Conservation (phyloP, 2,113 vertebrate genomes). For the Periophthalmus modestus region DNA sequence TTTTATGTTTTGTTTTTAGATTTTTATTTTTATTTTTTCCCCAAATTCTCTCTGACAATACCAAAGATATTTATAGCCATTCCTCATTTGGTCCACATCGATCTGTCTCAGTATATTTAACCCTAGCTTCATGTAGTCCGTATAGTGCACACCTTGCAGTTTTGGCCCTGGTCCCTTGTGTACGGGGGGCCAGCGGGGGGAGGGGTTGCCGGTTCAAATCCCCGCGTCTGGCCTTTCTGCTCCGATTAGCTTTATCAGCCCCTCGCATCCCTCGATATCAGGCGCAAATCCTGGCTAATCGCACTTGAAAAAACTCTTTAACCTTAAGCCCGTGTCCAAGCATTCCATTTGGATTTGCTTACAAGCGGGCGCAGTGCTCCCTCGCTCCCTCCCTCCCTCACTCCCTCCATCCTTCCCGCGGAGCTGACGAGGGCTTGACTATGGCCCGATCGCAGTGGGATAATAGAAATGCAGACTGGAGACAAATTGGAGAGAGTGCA, state of each 20-base stretch:
- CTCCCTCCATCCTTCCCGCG: not conserved
- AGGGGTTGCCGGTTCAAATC: conserved; percentile 48
- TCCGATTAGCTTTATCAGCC: conserved; percentile 74
- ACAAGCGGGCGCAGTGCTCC: conserved; percentile 35
- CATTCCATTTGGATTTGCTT: conserved; percentile 43
- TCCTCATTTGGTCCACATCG: not conserved
- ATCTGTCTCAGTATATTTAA: not conserved
- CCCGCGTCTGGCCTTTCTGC: conserved; percentile 52
- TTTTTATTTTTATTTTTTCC: too few species aligned
- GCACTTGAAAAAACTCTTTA: conserved; percentile 51
- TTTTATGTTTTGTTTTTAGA: too few species aligned
- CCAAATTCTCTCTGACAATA: too few species aligned
- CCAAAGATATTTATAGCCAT: too few species aligned
- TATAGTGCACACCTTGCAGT: conserved; percentile 17
- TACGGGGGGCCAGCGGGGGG: conserved; percentile 6
- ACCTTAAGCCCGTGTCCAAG: conserved; percentile 59
- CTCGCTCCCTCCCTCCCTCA: not conserved
- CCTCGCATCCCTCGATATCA: conserved; percentile 63
- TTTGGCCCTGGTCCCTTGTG: conserved; percentile 19
- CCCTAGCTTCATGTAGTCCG: not conserved
- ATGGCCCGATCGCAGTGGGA: conserved; percentile 59
- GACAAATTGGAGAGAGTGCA: conserved; percentile 81
- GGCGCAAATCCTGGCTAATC: conserved; percentile 68
- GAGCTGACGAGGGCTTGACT: conserved; percentile 69
- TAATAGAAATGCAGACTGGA: conserved; percentile 82